Conservation (phyloP, 1,140 invertebrate genomes). For the Lamellibrachia luymesi region DNA sequence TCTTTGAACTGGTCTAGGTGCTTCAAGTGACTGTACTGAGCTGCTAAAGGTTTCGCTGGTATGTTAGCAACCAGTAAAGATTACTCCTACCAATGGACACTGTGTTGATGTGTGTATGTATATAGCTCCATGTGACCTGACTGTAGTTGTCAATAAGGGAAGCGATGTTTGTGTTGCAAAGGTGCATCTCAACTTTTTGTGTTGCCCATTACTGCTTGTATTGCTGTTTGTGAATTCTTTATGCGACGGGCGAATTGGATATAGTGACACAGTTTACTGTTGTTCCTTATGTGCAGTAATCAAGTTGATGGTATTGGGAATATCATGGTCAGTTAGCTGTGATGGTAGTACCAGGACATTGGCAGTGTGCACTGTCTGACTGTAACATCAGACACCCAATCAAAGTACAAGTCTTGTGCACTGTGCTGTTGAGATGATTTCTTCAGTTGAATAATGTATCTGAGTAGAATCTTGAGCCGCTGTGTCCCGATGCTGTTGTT, state of each 20-base stretch:
- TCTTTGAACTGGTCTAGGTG: slow-evolving; percentile 1
- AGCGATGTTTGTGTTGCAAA: not conserved
- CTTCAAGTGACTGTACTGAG: not conserved
- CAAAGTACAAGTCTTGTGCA: not conserved
- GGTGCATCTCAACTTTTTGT: not conserved
- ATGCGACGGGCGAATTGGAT: not conserved
- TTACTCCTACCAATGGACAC: not conserved
- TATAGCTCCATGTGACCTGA: not conserved
- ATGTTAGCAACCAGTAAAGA: not conserved
- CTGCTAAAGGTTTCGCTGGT: not conserved
- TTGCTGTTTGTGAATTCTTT: not conserved
- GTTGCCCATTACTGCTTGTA: not conserved
- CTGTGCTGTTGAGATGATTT: not conserved
- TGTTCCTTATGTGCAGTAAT: not conserved
- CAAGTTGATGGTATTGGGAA: not conserved
- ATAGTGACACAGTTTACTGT: not conserved
- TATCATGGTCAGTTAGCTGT: not conserved
- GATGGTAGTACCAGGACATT: not conserved
- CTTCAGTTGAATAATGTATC: not conserved
- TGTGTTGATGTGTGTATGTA: not conserved
- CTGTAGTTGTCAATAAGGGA: not conserved
- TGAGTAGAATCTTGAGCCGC: not conserved
- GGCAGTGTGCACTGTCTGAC: no score
- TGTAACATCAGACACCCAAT: no score
- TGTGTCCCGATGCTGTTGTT: not conserved